Percentiles rank a stretch among this genome's conserved stretches.
phyloP scores from a whole-genome alignment of 2,888 invertebrate species.

The Mimachlamys varia region DNA sequence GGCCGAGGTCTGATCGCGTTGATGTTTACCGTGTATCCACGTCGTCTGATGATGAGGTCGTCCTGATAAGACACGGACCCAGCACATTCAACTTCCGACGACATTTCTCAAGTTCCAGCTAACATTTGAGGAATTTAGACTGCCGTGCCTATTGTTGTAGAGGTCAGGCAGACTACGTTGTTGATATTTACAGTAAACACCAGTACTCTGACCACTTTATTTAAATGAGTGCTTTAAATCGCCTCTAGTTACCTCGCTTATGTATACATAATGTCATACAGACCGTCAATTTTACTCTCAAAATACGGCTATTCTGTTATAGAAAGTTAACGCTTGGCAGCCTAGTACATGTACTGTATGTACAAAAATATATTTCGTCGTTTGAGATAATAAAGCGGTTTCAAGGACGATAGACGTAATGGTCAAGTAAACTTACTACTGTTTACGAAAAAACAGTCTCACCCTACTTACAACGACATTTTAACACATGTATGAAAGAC shows the following conservation, averaged over 20 bases:
- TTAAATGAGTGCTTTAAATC: not conserved
- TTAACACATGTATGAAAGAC: no score
- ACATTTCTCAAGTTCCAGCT: slow-evolving; percentile 24
- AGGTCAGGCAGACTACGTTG: not conserved
- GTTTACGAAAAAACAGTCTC: no score
- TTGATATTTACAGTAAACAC: not conserved
- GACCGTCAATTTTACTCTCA: not conserved
- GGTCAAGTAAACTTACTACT: no score
- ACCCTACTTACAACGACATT: no score
- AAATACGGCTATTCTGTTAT: no score
- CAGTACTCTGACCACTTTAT: not conserved
- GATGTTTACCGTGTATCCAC: not conserved
- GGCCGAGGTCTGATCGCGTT: not conserved
- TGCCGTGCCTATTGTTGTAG: not conserved
- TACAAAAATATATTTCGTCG: no score
- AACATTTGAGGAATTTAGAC: slow-evolving; percentile 19
- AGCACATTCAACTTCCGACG: not conserved
- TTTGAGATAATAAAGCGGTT: no score
- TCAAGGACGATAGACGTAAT: no score
- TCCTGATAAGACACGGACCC: not conserved
- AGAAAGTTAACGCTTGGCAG: no score
- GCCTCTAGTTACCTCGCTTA: not conserved
- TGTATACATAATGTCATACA: not conserved
- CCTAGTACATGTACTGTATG: no score
- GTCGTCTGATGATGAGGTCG: not conserved